phyloP scores from a whole-genome alignment of 2,113 vertebrate species.

The Lepisosteus oculatus region DNA sequence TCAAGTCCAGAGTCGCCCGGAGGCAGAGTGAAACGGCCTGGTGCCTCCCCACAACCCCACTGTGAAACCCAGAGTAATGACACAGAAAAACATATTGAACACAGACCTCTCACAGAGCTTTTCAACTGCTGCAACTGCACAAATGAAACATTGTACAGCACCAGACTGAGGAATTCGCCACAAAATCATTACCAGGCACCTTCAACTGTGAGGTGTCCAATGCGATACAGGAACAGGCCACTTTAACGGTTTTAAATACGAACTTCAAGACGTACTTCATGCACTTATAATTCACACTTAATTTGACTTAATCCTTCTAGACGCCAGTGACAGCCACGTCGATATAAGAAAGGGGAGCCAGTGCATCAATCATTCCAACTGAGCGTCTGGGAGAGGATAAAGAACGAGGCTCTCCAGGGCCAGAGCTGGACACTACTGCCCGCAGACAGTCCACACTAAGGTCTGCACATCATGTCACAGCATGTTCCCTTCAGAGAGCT shows the following conservation, averaged over 20 bases:
- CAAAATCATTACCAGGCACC: background rate
- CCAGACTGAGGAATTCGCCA: background rate
- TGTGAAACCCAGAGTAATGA: no score
- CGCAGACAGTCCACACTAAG: background rate
- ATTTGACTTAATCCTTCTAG: background rate
- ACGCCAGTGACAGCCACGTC: background rate
- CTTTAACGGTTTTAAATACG: background rate
- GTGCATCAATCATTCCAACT: background rate
- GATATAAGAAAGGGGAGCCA: background rate
- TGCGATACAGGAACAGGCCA: no score
- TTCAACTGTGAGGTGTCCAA: background rate
- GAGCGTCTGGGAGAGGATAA: background rate
- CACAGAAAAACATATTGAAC: background rate
- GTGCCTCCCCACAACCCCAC: no score
- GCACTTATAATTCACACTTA: background rate
- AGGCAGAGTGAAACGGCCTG: no score
- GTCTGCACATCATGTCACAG: background rate
- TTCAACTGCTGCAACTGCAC: background rate
- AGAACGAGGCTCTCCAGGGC: no score
- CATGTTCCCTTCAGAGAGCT: background rate
- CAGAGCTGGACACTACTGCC: no score
- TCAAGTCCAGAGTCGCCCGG: no score
- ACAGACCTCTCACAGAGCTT: constrained; percentile 1
- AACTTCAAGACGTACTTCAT: background rate
- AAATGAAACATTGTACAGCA: background rate